phyloP scores from a whole-genome alignment of 2,113 vertebrate genomes.

The Etia nguti region DNA sequence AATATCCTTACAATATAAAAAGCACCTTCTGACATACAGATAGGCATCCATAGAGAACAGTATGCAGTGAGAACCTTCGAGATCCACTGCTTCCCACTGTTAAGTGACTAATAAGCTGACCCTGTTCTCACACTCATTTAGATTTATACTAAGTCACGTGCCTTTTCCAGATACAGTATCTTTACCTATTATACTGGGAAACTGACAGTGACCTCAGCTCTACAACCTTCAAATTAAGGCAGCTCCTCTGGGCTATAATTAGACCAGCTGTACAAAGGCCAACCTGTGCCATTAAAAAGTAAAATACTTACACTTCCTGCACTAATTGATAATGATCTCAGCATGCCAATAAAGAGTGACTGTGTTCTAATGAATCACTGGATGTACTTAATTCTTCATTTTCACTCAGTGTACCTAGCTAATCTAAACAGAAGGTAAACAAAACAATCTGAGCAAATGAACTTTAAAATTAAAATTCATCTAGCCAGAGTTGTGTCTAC shows the following conservation, averaged over 20 bases:
- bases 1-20: neutral
- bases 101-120: neutral
- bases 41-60: neutral
- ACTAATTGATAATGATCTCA: rapidly evolving
- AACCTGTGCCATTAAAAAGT: neutral
- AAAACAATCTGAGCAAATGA: neutral
- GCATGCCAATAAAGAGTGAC: neutral
- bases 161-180: neutral
- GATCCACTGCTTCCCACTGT: neutral
- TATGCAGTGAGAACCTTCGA: neutral
- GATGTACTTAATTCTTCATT: neutral
- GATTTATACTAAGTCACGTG: neutral
- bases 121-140: neutral
- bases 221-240: neutral
- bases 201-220: neutral
- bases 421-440: neutral
- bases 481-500: neutral
- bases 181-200: neutral
- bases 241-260: neutral
- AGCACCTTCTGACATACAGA: neutral
- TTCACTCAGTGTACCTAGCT: neutral
- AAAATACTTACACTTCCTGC: neutral
- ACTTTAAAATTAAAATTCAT: neutral
- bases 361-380: neutral
- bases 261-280: neutral